phyloP scores from a whole-genome alignment of 2,888 invertebrate species.

The Aphodius sticticus region DNA sequence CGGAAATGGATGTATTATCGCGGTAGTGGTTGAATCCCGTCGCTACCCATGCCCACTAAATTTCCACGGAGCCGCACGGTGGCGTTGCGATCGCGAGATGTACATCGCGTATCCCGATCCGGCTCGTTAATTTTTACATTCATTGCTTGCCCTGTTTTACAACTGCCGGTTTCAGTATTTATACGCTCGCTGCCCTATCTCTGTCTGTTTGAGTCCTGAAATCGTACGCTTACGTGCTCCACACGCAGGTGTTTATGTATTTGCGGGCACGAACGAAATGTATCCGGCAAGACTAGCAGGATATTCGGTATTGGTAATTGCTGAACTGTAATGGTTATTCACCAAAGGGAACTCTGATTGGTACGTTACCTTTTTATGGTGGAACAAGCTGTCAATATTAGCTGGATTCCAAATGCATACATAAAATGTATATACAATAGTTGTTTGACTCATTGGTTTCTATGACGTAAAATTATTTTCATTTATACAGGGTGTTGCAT shows the following conservation, averaged over 20 bases:
- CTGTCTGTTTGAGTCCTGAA: neutral
- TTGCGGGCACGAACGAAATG: neutral
- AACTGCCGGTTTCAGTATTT: slow-evolving; percentile 4
- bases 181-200: neutral
- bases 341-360: neutral
- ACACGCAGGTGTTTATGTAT: neutral
- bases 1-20: neutral
- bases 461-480: too few relatives aligned
- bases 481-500: too few relatives aligned
- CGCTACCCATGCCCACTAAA: neutral
- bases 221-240: neutral
- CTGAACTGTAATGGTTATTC: neutral
- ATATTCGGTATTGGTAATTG: neutral
- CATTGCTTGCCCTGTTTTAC: neutral
- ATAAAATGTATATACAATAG: too few relatives aligned
- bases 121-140: neutral
- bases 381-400: neutral
- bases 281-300: neutral
- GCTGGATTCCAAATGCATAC: neutral
- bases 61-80: neutral
- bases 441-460: too few relatives aligned
- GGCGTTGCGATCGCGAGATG: neutral
- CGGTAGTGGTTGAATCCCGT: neutral
- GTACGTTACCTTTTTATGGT: neutral
- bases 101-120: neutral